Conservation (phyloP, 2,797 vertebrate species). For the Centropyge bicolor region DNA sequence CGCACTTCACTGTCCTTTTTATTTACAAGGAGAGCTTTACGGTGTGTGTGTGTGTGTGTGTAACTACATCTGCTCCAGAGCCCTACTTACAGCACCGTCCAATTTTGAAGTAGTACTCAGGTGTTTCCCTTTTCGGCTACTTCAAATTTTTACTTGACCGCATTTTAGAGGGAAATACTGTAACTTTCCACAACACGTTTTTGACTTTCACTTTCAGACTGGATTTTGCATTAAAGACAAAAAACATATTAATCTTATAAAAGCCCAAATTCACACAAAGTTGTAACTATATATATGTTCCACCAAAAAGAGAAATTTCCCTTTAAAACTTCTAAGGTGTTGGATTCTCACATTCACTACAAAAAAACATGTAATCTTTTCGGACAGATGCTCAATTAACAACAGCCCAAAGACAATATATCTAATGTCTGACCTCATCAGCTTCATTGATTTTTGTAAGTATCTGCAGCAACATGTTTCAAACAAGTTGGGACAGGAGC, state of each 20-base stretch:
- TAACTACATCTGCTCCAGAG: constrained; percentile 7
- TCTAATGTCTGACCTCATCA: too few species aligned
- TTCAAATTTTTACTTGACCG: neutral
- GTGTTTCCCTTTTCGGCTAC: neutral
- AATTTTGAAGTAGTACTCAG: neutral
- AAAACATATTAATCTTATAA: too few species aligned
- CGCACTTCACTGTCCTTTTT: constrained; percentile 26
- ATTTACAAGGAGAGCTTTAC: neutral
- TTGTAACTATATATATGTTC: too few species aligned
- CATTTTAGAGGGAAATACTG: constrained; percentile 7
- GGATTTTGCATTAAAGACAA: too few species aligned
- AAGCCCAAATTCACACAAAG: too few species aligned
- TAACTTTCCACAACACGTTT: neutral
- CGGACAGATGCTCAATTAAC: too few species aligned
- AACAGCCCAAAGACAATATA: too few species aligned
- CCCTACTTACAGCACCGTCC: neutral
- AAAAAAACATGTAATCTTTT: too few species aligned
- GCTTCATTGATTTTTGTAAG: too few species aligned
- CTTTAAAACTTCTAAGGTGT: neutral
- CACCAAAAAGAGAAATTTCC: neutral
- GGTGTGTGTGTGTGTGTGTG: neutral
- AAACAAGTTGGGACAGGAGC: too few species aligned
- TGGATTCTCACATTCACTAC: too few species aligned
- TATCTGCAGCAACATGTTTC: too few species aligned
- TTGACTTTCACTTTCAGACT: neutral